Conservation (phyloP, 2,888 invertebrate species). For the Heliconius hortense region DNA sequence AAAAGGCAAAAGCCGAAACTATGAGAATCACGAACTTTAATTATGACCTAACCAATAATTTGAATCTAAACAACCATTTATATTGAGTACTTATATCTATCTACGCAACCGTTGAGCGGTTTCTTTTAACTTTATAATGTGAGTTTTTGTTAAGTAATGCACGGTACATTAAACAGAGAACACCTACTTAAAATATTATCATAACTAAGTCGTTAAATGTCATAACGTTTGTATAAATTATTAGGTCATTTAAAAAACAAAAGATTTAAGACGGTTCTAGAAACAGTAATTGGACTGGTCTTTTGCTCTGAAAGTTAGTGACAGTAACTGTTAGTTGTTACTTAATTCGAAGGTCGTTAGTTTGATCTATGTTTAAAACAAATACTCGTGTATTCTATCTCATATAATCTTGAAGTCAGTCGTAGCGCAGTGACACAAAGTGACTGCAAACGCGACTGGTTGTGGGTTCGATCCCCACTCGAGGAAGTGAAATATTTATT, state of each 20-base stretch:
- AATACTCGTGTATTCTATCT: not conserved
- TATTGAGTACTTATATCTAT: not conserved
- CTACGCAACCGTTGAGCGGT: not conserved
- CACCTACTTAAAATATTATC: conserved; percentile 12
- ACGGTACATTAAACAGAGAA: not conserved
- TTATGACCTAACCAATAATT: not conserved
- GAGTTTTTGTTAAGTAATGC: not conserved
- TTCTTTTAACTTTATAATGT: not conserved
- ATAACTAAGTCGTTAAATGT: conserved; percentile 11
- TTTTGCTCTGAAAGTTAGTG: not conserved
- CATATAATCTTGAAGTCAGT: too few relatives aligned
- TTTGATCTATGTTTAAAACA: not conserved
- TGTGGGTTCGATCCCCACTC: too few relatives aligned
- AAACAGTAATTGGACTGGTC: not conserved
- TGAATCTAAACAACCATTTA: not conserved
- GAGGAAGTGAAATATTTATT: too few relatives aligned
- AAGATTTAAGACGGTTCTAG: not conserved
- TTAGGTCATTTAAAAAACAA: not conserved
- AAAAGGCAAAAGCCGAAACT: not conserved
- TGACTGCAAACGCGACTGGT: too few relatives aligned
- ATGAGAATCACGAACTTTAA: not conserved
- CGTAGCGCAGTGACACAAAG: too few relatives aligned
- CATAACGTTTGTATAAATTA: not conserved
- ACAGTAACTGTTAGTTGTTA: not conserved
- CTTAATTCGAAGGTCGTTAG: not conserved